These are phyloP conservation scores for Dysdera silvatica DNA, from an alignment of 1,140 invertebrate species.

Conservation along the genomic window DNA sequence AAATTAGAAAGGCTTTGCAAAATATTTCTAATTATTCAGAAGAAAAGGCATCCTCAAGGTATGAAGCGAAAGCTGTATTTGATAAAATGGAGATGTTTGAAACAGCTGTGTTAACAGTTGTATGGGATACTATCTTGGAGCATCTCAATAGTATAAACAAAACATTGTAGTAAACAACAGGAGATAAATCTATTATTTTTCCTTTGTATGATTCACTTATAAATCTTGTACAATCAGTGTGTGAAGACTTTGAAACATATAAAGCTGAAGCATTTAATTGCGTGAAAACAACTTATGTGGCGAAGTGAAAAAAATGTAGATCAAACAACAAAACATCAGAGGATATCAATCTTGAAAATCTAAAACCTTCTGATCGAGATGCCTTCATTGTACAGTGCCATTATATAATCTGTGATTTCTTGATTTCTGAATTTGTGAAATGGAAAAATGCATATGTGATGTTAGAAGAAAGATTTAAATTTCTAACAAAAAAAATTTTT, in stretches of 20 bases:
- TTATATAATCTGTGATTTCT: too few species aligned
- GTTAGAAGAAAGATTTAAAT: too few species aligned
- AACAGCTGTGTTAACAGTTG: not conserved
- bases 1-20: not conserved
- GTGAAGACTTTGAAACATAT: not conserved
- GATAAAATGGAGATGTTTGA: not conserved
- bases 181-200: not conserved
- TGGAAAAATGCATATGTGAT: too few species aligned
- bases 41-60: not conserved
- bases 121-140: not conserved
- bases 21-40: not conserved
- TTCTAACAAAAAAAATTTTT: too few species aligned
- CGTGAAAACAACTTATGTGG: too few species aligned
- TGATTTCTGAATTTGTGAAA: too few species aligned
- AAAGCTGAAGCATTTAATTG: too few species aligned
- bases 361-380: too few species aligned
- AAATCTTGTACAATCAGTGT: not conserved
- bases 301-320: too few species aligned
- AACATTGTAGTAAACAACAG: not conserved
- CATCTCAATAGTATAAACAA: not conserved
- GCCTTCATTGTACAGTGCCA: too few species aligned
- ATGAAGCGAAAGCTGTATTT: slow-evolving; percentile 5
- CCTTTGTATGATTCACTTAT: slow-evolving; percentile 1
- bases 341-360: too few species aligned
- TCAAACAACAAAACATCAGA: too few species aligned